Base-by-base conservation (phyloP, 2,797 vertebrate species). In the Chloroceryle amazona region DNA sequence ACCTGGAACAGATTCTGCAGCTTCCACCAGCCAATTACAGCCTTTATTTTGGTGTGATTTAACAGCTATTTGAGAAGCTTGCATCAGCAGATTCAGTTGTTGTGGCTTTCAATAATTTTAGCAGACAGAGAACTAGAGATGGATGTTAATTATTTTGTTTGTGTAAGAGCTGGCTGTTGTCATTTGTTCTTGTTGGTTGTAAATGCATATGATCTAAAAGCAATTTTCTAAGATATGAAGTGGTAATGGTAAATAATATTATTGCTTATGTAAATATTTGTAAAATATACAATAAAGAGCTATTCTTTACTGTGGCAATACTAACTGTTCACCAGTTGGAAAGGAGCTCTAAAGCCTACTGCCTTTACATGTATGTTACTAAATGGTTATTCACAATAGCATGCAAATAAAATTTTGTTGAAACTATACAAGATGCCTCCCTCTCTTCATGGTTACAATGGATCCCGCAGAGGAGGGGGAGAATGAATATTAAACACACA, bases 1-100 rank as follows among this genome's bases (percentile, higher is more conserved):
- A 89, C 63, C 75, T 89, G 33, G 42, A 97, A 93, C 35, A 72
- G 47, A 91, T 89, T 60, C 61, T 88, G 51, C 55, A 67, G 86
- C 51, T 93, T 74, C n/a, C 47, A 85, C 58, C 75, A 87, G 49
- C 73, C 80, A 93, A 41, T 88, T 90, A 73, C 10, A 67, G 35
- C 10, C 19, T 91, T 88, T 37, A 88, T 72, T 57, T 68, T 44
- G 22, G n/a, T 94, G 29, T 66, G 55, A 65, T 68, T 89, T 81
- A 86, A 58, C 11, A 88, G 90, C 49, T 61, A 49, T 83, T 75
- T 80, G 52, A 89, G 37, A 51, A 71, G 46, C 31, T 51, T 79
- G 16, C 28, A 91, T 73, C 42, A 91, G 60, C 66, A 89, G 33
- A 66, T 20, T 17, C 13, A 49, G 58, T 68, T 81, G 42, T 22